Conservation (phyloP, 2,797 vertebrate species). For the Philypnodon macrostomus region DNA sequence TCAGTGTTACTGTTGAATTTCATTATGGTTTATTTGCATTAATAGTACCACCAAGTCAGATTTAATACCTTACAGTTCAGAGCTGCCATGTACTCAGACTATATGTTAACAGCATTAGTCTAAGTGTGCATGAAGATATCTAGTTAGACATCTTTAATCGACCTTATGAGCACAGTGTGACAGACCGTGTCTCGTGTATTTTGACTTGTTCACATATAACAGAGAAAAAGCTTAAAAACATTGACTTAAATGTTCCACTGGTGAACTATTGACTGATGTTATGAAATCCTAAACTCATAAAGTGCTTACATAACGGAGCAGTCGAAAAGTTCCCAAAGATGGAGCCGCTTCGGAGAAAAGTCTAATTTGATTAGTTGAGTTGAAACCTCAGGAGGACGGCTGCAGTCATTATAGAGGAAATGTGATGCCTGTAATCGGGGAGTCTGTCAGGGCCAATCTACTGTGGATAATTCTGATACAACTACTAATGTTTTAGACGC, state of each 20-base stretch:
- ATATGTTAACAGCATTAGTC: no score
- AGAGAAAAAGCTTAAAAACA: no score
- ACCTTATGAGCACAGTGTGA: no score
- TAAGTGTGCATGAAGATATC: no score
- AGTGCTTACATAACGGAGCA: constrained; percentile 2
- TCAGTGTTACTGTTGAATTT: no score
- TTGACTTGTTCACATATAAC: no score
- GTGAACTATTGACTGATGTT: not conserved
- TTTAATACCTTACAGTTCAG: no score
- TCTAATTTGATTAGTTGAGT: constrained; percentile 15
- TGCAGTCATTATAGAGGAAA: constrained; percentile 6
- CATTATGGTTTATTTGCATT: no score
- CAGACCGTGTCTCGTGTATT: no score
- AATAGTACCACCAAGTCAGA: no score
- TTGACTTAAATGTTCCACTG: not conserved
- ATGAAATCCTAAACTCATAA: not conserved
- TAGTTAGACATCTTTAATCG: no score
- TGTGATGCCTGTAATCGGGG: not conserved
- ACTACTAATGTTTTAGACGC: not conserved
- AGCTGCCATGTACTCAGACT: no score
- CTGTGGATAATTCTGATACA: not conserved
- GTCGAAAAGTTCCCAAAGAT: constrained; percentile 5
- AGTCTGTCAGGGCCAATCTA: not conserved
- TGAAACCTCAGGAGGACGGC: constrained; percentile 2
- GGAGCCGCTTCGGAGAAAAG: constrained; percentile 3